Base-by-base conservation (phyloP, 2,113 vertebrate species). In the Cryptotis parvus region DNA sequence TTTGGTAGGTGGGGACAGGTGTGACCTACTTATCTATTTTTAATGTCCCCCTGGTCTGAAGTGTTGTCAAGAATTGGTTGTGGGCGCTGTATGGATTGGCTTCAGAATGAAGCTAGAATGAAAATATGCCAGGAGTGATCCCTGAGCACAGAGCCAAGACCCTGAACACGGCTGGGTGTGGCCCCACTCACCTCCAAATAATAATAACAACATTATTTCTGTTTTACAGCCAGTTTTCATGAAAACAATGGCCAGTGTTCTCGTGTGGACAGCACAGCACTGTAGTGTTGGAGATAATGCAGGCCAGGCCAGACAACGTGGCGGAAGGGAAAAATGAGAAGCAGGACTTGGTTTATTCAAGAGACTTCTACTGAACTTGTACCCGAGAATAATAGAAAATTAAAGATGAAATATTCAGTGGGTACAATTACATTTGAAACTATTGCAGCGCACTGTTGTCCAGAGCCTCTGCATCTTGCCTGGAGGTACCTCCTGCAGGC, bases 1-100 rank as follows among this genome's bases (percentile, higher is more conserved):
- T 91, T 84, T 75, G 91, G 89, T 84, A 81, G 96, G 95, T 92
- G 95, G 69, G 9, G 87, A 31, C 52, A 91, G 52, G 90, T 65
- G 31, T 39, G 82, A 29, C n/a, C 49, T 39, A 95, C 68, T 84
- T 87, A 86, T 61, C 92, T 84, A 77, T 58, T 89, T 79, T 87
- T 55, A 73, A 68, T 87, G 14, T 89, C 66, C n/a, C 18, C 82
- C 37, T 87, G 35, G 35, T 73, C 37, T 74, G 77, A 45, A 80
- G 70, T 43, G 39, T 41, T 61, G 27, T 84, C 52, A 52, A 88
- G 82, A 90, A 24, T 26, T 70, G 8, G 33, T 81, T 49, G 14
- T 86, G 69, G 26, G 22, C 73, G 41, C 66, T 87, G 24, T 74
- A 70, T 52, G 37, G 39, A 73, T 79, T 80, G 52, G 8, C 33